A percentile compares a stretch with the other conserved stretches of the same genome.
These are phyloP conservation scores for Triplophysa yarkandensis DNA, from an alignment of 2,797 vertebrate species.

Conservation along the genomic window DNA sequence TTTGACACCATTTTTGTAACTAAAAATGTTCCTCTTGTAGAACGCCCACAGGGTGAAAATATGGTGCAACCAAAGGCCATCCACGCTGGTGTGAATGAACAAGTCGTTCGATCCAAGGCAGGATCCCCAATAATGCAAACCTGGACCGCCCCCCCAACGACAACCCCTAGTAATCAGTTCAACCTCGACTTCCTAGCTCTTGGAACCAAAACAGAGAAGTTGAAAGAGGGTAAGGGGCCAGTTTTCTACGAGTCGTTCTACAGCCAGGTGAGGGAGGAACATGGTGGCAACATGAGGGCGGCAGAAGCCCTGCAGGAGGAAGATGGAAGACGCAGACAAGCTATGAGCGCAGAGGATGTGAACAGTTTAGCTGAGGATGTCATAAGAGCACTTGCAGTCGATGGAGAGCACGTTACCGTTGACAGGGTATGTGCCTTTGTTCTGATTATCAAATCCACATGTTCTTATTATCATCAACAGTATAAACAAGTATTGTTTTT, in stretches of 20 bases:
- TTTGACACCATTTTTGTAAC: background rate
- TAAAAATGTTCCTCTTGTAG: constrained; percentile 36
- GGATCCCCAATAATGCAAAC: constrained; percentile 19
- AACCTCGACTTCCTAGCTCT: constrained; percentile 67
- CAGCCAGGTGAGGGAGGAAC: constrained; percentile 72
- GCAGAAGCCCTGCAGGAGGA: constrained; percentile 61
- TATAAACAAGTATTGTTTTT: background rate
- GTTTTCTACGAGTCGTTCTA: constrained; percentile 66
- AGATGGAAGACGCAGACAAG: constrained; percentile 26
- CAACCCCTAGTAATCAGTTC: background rate
- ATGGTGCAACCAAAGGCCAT: background rate
- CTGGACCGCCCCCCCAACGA: background rate
- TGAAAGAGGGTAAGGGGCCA: constrained; percentile 21
- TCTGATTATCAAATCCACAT: background rate
- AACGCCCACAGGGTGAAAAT: constrained; percentile 14
- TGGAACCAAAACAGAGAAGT: constrained; percentile 57
- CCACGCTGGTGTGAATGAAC: background rate
- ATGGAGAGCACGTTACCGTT: constrained; percentile 75
- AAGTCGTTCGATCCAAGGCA: constrained; percentile 13
- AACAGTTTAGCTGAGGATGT: constrained; percentile 69
- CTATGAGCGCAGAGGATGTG: constrained; percentile 50
- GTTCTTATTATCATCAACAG: background rate
- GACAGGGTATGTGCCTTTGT: constrained; percentile 66
- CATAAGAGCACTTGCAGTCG: constrained; percentile 69
- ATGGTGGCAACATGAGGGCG: constrained; percentile 68